Base-by-base conservation (phyloP, 2,113 vertebrate species). In the Petrocephalus zakoni region DNA sequence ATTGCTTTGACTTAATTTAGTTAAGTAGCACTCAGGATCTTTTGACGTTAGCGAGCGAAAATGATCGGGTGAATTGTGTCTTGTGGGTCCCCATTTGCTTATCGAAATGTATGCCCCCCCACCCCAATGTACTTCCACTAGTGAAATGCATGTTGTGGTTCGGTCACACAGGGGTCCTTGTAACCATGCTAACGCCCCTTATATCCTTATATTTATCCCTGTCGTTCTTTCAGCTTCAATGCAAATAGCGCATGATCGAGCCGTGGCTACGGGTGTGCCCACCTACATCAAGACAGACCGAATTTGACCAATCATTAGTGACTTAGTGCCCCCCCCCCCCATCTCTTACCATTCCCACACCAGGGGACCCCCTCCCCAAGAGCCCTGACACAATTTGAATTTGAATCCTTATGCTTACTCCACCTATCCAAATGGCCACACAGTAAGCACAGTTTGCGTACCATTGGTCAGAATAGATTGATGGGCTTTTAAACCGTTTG, bases 1-100 rank as follows among this genome's bases (percentile, higher is more conserved):
- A 22, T 49, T 46, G 81, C 81, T 83, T 49, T 49, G 42, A 83
- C 46, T 83, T 83, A 83, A 46, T 49, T 46, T 49, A 42, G 81
- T 83, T 83, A 83, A 83, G 81, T 78, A 78, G 72, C 72, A 78
- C 81, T 83, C 81, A 83, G 46, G 81, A 83, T 83, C 46, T 83
- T 83, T 78, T 78, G 72, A 78, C 34, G 72, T 29, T 42, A 42
- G 34, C 5, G n/a, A 78, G 72, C 72, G 37, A 78, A 42, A 78
- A 78, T 78, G 72, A 78, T 78, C 34, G 72, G 72, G 34, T 78
- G 72, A 78, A 42, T 78, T 78, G 17, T 78, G 72, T 78, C 34
- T 78, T 78, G 5, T 19, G 72, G 72, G 34, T 42, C 34, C 72
- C 72, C 34, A 19, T 11, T 78, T 78, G 34, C 72, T 78, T 42